Evolutionary conservation across 2,888 invertebrate genomes (phyloP), one percentile per base, ranked within the genome.

Genomic region (Eulithis testata): DNA sequence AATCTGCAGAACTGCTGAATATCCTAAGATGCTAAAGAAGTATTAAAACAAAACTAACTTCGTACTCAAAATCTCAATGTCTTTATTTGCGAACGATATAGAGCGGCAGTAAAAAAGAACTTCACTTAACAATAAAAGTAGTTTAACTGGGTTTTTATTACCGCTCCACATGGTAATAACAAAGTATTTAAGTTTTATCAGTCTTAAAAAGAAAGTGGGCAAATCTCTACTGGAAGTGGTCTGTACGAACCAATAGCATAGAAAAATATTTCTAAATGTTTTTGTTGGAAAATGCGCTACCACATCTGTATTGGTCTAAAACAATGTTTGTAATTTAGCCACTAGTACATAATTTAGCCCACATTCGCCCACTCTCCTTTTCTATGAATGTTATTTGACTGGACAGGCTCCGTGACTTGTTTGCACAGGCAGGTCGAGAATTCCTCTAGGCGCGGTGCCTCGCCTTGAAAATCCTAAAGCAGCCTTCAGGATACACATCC

Each of bases 401-500:
- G 61, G 4, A 9, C 51, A 45, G 8, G 71, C 51, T 63, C 70
- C 70, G 51, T 76, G 69, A 51, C 65, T 51, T 3, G 86, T 87
- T 70, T 89, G 91, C 44, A 89, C 73, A 0, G 93, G 92, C 44
- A 92, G 74, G 70, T 93, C 92, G 11, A 76, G 52, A 0, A 89
- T 87, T 12, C 93, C 94, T 66, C 87, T 82, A 0, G 94, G 94
- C 57, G 91, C 91, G n/a, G 94, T 87, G 36, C 96, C 96, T 71
- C 94, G 87, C 71, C 96, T 90, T 5, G 93, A 94, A 76, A 95
- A 94, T 0, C 96, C 96, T 63, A 96, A 92, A 0, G 95, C 96
- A 56, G 97, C 96, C 78, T 95, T 94, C 12, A 98, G 92, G n/a
- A 98, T 88, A 73, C 96, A 94, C 65, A 96, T 90, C 0, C 97